Percentiles rank a stretch among this genome's conserved stretches.
These are phyloP conservation scores for Lytechinus pictus DNA, from an alignment of 35 echinoderm and acorn worm species.

Conservation along the genomic window DNA sequence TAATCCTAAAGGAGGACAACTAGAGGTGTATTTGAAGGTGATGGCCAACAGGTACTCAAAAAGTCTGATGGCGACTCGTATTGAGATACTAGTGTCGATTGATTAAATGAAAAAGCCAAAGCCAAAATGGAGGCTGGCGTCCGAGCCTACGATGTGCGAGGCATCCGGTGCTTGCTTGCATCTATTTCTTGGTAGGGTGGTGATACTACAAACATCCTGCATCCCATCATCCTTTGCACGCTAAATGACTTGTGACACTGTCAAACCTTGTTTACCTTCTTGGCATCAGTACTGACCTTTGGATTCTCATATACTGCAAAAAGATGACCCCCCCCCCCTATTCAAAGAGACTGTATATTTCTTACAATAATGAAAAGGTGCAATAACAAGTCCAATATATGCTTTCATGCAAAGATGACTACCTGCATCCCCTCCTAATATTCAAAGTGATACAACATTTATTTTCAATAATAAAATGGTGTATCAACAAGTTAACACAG, in stretches of 20 bases:
- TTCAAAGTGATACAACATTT: too few relatives aligned
- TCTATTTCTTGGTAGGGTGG: slow-evolving; percentile 32
- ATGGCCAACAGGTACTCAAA: too few relatives aligned
- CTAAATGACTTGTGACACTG: slow-evolving; percentile 53
- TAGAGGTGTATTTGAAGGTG: too few relatives aligned
- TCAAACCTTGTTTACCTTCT: slow-evolving; percentile 23
- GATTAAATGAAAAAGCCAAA: not conserved
- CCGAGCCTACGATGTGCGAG: not conserved
- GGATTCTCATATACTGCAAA: not conserved
- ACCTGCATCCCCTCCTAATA: too few relatives aligned
- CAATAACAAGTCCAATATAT: too few relatives aligned
- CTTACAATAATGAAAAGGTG: not conserved
- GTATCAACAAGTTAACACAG: too few relatives aligned
- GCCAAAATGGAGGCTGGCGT: not conserved
- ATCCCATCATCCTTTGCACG: not conserved
- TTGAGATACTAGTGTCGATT: too few relatives aligned
- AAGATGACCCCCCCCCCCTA: slow-evolving; percentile 1
- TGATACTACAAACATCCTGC: slow-evolving; percentile 42
- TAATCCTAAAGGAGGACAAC: too few relatives aligned
- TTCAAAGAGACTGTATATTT: not conserved
- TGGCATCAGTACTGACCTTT: slow-evolving; percentile 7
- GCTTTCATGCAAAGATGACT: too few relatives aligned
- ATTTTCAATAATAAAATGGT: too few relatives aligned
- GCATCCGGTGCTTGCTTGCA: not conserved
- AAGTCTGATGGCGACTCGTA: too few relatives aligned